Conservation (phyloP, 1,140 invertebrate genomes). For the Penaeus chinensis region DNA sequence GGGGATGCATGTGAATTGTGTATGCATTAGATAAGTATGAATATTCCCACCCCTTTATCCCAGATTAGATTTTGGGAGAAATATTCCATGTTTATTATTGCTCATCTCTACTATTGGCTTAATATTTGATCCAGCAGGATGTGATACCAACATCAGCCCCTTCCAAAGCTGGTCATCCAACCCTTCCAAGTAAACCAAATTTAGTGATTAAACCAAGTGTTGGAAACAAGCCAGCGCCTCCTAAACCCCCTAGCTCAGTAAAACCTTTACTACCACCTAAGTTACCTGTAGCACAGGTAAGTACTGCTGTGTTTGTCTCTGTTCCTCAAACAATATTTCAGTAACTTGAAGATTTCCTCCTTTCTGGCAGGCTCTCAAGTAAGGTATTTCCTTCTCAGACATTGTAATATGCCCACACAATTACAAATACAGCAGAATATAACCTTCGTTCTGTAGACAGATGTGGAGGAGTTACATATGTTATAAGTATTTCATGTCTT, state of each 20-base stretch:
- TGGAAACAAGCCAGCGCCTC: conserved; percentile 57
- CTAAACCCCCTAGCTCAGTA: conserved; percentile 48
- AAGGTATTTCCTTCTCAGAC: too few relatives aligned
- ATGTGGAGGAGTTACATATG: too few relatives aligned
- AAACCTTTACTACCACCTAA: conserved; percentile 58
- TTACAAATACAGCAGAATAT: too few relatives aligned
- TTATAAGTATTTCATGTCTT: too few relatives aligned
- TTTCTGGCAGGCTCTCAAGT: neutral
- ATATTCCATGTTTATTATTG: neutral
- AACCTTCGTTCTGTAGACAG: too few relatives aligned
- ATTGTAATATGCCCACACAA: too few relatives aligned
- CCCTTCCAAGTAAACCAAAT: conserved; percentile 46
- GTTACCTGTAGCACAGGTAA: conserved; percentile 41
- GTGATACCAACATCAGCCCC: conserved; percentile 19
- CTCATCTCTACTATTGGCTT: neutral
- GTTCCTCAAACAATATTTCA: neutral
- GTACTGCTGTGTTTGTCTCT: neutral
- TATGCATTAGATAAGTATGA: too few relatives aligned
- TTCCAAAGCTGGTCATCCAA: conserved; percentile 38
- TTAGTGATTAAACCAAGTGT: conserved; percentile 48
- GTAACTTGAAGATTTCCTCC: neutral
- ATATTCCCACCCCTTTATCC: too few relatives aligned
- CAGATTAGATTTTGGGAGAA: neutral
- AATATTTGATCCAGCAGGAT: conserved; percentile 24
- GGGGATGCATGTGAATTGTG: too few relatives aligned